phyloP scores from a whole-genome alignment of 1,140 invertebrate genomes.

The Lordiphosa stackelbergi region DNA sequence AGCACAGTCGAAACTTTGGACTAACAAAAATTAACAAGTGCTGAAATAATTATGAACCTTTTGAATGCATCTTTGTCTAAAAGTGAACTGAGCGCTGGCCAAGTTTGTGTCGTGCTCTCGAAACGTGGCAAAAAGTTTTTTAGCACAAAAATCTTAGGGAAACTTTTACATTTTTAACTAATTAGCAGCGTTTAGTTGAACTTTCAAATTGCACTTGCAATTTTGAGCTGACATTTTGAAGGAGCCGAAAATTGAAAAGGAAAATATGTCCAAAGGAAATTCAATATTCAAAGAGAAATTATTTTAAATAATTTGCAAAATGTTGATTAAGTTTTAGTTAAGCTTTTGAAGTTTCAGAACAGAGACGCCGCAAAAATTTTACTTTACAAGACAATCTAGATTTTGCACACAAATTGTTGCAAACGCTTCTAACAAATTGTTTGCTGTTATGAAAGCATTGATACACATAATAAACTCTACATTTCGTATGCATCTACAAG shows the following conservation, averaged over 20 bases:
- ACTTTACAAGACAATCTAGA: no score
- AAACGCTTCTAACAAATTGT: no score
- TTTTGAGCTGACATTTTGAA: slow-evolving; percentile 12
- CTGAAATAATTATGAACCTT: slow-evolving; percentile 36
- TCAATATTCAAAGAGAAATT: not conserved
- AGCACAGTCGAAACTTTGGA: slow-evolving; percentile 2
- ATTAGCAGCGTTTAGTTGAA: slow-evolving; percentile 47
- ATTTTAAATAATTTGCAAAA: not conserved
- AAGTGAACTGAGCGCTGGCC: not conserved
- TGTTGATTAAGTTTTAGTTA: not conserved
- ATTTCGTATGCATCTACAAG: slow-evolving; percentile 3
- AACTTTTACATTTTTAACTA: slow-evolving; percentile 36
- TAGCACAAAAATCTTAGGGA: slow-evolving; percentile 6
- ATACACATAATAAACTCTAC: slow-evolving; percentile 15
- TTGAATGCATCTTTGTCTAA: slow-evolving; percentile 24
- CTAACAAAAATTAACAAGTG: slow-evolving; percentile 43
- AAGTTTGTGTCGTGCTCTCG: slow-evolving; percentile 22
- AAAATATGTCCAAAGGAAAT: not conserved
- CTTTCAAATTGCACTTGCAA: slow-evolving; percentile 26
- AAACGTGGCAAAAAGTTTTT: slow-evolving; percentile 33
- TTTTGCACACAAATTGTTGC: no score
- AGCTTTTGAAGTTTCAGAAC: no score
- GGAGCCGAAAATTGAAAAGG: slow-evolving; percentile 3
- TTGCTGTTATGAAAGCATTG: no score
- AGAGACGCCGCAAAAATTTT: no score